These are phyloP conservation scores for Gymnosoma rotundatum DNA, from an alignment of 2,888 invertebrate genomes.

Conservation along the genomic window DNA sequence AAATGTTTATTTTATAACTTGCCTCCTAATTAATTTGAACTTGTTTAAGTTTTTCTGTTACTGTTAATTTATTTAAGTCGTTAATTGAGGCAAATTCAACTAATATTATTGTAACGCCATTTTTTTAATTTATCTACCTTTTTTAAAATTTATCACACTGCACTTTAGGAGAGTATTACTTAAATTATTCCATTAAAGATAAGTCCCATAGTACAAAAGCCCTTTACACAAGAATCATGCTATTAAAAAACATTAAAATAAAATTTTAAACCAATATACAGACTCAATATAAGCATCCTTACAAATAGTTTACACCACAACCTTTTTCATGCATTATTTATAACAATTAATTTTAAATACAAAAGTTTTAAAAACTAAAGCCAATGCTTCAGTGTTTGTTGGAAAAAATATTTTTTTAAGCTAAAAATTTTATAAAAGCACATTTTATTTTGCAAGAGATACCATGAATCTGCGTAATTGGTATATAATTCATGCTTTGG, in stretches of 20 bases:
- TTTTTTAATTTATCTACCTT: neutral
- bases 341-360: neutral
- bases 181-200: neutral
- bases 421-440: no score
- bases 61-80: neutral
- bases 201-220: neutral
- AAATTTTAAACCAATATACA: slow-evolving; percentile 5
- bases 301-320: slow-evolving; percentile 30
- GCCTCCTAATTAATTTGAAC: neutral
- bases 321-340: slow-evolving; percentile 38
- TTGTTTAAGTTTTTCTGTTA: neutral
- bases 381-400: neutral
- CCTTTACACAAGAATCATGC: slow-evolving; percentile 31
- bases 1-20: neutral
- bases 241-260: slow-evolving; percentile 12
- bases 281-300: neutral
- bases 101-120: no score
- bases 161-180: neutral
- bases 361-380: neutral
- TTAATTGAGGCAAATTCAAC: no score
- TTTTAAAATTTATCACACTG: slow-evolving; percentile 20
- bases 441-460: no score
- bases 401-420: no score
- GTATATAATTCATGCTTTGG: no score
- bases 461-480: no score